A percentile compares a stretch with the other conserved stretches of the same genome.
Evolutionary conservation across 2,113 vertebrate species (phyloP).

Genomic region (Spheniscus mendiculus): DNA sequence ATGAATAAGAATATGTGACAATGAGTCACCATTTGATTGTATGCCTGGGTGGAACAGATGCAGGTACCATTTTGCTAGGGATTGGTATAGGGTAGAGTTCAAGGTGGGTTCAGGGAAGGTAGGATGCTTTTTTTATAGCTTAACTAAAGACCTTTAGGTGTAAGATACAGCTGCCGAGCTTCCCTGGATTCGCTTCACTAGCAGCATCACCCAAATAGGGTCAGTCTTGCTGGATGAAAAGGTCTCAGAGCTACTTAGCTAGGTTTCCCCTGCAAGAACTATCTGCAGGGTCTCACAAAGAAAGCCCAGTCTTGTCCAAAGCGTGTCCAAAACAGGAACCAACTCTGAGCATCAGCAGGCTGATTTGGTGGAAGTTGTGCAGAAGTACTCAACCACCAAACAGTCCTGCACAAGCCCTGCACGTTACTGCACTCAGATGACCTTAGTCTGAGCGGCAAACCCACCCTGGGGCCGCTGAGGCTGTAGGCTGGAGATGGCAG

Average conservation of each 20-base stretch:
- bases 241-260: neutral
- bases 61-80: constrained; percentile 43
- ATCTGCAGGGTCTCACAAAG: neutral
- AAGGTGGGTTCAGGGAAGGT: neutral
- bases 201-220: neutral
- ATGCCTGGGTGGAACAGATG: constrained; percentile 8
- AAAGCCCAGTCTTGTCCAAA: neutral
- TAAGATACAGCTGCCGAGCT: neutral
- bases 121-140: neutral
- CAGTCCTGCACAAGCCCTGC: neutral
- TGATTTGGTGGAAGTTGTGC: no score
- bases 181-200: neutral
- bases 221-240: neutral
- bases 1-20: constrained; percentile 29
- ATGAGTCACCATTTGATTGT: constrained; percentile 52
- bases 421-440: neutral
- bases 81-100: constrained; percentile 13
- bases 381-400: neutral
- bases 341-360: neutral
- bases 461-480: no score
- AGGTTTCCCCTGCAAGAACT: neutral
- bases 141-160: neutral
- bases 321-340: neutral
- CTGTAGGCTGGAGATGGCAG: neutral
- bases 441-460: neutral